phyloP scores from a whole-genome alignment of 2,888 invertebrate genomes.

The Meghimatium bilineatum region DNA sequence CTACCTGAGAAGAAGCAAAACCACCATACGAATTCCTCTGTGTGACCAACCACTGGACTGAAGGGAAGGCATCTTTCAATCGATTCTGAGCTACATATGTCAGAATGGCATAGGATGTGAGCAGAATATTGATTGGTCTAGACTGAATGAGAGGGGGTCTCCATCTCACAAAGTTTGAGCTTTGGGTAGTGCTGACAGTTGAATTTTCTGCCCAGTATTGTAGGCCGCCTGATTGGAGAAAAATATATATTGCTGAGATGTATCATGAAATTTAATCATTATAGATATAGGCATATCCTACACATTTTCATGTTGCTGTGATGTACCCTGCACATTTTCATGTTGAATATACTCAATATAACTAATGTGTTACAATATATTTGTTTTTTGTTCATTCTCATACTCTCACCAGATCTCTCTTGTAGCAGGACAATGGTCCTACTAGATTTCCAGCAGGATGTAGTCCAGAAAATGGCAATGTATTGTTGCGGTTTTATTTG shows the following conservation, averaged over 20 bases:
- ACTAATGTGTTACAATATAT: no score
- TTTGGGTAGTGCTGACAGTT: not conserved
- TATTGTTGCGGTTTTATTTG: no score
- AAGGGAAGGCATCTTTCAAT: conserved; percentile 60
- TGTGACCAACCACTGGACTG: conserved; percentile 72
- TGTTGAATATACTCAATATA: no score
- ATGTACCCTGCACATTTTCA: no score
- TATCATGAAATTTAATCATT: not conserved
- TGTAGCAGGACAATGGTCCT: no score
- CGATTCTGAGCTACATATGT: conserved; percentile 57
- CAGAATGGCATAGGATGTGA: conserved; percentile 74
- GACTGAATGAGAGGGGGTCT: conserved; percentile 55
- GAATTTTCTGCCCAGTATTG: conserved; percentile 62
- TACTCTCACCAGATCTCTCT: no score
- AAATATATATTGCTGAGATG: not conserved
- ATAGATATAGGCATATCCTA: no score
- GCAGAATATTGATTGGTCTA: conserved; percentile 70
- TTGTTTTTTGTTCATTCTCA: no score
- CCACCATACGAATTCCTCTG: conserved; percentile 74
- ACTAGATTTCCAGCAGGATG: no score
- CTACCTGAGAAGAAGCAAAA: conserved; percentile 77
- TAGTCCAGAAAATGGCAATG: no score
- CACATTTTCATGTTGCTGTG: no score
- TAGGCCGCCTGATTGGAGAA: conserved; percentile 60
- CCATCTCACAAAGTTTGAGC: conserved; percentile 47